Evolutionary conservation across 2,888 invertebrate genomes (phyloP), one percentile per base, ranked within the genome.

Genomic region (Caenorhabditis auriculariae): DNA sequence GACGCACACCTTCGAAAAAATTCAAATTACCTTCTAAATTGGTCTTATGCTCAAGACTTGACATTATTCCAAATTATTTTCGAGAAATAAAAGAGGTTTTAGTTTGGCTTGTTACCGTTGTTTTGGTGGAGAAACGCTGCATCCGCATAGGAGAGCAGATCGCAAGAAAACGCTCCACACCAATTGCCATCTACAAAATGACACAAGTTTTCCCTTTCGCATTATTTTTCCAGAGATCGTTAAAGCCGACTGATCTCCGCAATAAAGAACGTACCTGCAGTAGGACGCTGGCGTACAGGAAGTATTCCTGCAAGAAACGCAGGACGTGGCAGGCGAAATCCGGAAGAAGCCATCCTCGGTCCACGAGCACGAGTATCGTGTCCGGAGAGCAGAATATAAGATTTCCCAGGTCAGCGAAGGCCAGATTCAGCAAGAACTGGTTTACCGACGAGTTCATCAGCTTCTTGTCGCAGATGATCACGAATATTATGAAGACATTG

Each of bases 261-360:
- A 26, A 5, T 19, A 32, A 12, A 9, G 19, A 32, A 24, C 39
- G 15, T 38, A 83, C 79, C 57, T 84, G 78, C 1, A 83, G 82
- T 48, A 84, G 75, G 12, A 84, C 82, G 26, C 84, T 84, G 5
- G 82, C 81, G 62, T 83, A 84, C 5, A 84, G 81, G 27, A 82
- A 80, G 42, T 80, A 77, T 27, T 82, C 82, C 54, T 84, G 76
- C 1, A 82, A 66, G 60, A 81, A 83, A 15, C 84, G 75, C 43
- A 83, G 69, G 15, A 80, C 53, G 46, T 81, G 82, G 60, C 84
- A 84, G 4, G 78, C 49, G 3, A 69, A 45, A 4, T 32, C 54
- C 0, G 74, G 74, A 6, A 72, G 61, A 1, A 74, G 37, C 74
- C 74, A 74, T 4, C 66, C 69, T n/a, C 57, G 53, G 41, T 71